These are phyloP conservation scores for Thamnophis sirtalis DNA, from an alignment of 2,113 vertebrate genomes.

Conservation along the genomic window DNA sequence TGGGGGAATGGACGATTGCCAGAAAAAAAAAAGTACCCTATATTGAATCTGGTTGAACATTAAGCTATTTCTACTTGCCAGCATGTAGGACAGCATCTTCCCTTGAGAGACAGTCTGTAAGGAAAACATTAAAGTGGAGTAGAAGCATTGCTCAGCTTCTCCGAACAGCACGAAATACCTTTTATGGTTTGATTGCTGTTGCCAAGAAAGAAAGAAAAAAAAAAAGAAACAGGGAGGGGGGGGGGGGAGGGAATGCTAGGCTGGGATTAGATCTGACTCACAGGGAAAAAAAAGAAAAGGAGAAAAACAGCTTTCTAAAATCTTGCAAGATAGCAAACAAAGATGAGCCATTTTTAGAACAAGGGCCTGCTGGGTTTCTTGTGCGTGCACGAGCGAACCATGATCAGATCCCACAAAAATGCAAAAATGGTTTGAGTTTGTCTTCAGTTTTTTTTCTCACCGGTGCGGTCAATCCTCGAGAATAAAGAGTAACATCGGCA, in stretches of 20 bases:
- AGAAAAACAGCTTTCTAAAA: too few species aligned
- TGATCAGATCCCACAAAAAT: background rate
- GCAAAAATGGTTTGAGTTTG: background rate
- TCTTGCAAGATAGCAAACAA: background rate
- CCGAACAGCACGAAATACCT: background rate
- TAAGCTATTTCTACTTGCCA: background rate
- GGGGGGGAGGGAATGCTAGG: too few species aligned
- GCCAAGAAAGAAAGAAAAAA: background rate
- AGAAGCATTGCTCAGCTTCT: background rate
- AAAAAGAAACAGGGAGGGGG: too few species aligned
- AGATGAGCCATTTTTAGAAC: background rate
- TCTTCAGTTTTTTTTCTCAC: background rate
- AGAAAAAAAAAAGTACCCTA: background rate
- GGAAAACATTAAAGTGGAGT: background rate
- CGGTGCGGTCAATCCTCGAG: background rate
- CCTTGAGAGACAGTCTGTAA: background rate
- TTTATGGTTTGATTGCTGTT: background rate
- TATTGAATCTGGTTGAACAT: background rate
- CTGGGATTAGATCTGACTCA: background rate
- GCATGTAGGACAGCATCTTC: background rate
- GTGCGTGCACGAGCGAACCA: background rate
- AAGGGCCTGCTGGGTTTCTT: background rate
- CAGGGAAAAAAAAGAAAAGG: too few species aligned
- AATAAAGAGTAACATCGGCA: background rate
- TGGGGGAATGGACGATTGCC: background rate